Evolutionary conservation across 2,113 vertebrate species (phyloP), one percentile per base, ranked within the genome.

Genomic region (Macroglossus sobrinus): DNA sequence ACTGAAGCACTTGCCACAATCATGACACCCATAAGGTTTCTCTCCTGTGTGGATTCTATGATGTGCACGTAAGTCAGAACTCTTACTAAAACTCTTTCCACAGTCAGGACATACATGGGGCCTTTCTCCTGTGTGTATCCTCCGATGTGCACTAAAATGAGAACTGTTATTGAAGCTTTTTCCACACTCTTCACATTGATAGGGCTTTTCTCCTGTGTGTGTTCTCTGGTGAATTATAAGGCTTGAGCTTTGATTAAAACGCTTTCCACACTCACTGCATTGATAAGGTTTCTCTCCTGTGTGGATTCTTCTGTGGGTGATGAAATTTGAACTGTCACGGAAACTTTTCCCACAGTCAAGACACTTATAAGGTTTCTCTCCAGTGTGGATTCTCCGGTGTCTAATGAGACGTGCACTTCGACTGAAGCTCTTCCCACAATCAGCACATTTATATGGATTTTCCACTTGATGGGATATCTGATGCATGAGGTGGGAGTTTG

Each of bases 31-130:
- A 47, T 97, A 97, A 12, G 98, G 98, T 59, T 97, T 97, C 50
- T 98, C 97, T 68, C 97, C 97, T 38, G 97, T 98, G 76, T 98
- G 98, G 53, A 96, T 98, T 90, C 97, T 97, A 10, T 97, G 97
- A 92, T 98, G 98, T 38, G 96, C 96, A 68, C 94, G 59, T 53
- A 98, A 97, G 45, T 98, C 97, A 63, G 98, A 98, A 82, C 97
- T 98, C 84, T 98, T 97, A 71, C 97, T 97, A 81, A 98, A 98
- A 71, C 97, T 97, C 87, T 98, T 98, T 55, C 98, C 98, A 82
- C 98, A 98, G 63, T 98, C 97, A 15, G 97, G 61, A 69, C 98
- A 98, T 57, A 96, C 89, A 28, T 98, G 97, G 4, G 98, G 98
- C 89, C 97, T 98, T 90, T 98, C 98, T 63, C 98, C 97, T 33